A percentile compares a stretch with the other conserved stretches of the same genome.
Conservation (phyloP, 1,140 invertebrate species). For the Patella vulgata region DNA sequence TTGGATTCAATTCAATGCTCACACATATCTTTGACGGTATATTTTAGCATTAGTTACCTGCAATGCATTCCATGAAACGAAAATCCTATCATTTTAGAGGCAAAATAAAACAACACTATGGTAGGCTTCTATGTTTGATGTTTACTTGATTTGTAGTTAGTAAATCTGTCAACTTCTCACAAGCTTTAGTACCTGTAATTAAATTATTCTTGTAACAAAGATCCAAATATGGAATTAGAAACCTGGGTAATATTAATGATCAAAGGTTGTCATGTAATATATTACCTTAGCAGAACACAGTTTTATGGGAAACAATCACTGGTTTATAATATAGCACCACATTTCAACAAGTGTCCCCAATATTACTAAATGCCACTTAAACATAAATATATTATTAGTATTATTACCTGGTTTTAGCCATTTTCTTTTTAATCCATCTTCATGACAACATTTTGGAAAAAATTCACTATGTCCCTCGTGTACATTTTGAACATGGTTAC, state of each 20-base stretch:
- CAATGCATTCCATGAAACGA: slow-evolving; percentile 28
- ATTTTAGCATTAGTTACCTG: too few species aligned
- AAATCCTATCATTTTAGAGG: slow-evolving; percentile 34
- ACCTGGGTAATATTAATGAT: too few species aligned
- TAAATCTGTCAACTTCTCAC: slow-evolving; percentile 10
- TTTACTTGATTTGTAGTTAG: slow-evolving; percentile 21
- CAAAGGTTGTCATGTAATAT: neutral
- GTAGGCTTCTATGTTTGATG: slow-evolving; percentile 27
- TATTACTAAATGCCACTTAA: too few species aligned
- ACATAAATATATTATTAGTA: too few species aligned
- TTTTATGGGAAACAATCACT: too few species aligned
- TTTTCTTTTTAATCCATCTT: slow-evolving; percentile 20
- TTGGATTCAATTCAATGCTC: too few species aligned
- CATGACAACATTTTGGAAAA: slow-evolving; percentile 25
- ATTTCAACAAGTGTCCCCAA: too few species aligned
- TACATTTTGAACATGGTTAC: slow-evolving; percentile 29
- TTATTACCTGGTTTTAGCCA: slow-evolving; percentile 27
- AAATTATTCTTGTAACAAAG: too few species aligned
- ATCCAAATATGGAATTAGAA: too few species aligned
- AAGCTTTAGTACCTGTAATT: slow-evolving; percentile 20
- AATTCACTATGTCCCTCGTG: slow-evolving; percentile 19
- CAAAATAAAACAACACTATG: slow-evolving; percentile 33
- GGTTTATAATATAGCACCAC: too few species aligned
- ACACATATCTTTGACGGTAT: too few species aligned
- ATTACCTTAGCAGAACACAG: neutral